A percentile compares a stretch with the other conserved stretches of the same genome.
Evolutionary conservation across 2,888 invertebrate species (phyloP).

Genomic region (Lucinisca nassula): DNA sequence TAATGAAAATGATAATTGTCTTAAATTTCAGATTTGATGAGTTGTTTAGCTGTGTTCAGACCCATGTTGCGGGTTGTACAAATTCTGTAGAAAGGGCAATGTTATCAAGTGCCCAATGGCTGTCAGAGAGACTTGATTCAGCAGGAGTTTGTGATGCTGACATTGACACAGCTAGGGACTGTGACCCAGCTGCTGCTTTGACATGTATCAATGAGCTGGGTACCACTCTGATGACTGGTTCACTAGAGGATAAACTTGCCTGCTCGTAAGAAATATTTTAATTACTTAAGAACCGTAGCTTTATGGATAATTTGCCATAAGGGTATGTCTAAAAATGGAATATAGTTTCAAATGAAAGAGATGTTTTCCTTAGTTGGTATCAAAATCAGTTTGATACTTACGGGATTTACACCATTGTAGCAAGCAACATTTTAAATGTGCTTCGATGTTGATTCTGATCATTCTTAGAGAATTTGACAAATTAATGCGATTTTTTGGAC

Average conservation of each 20-base stretch:
- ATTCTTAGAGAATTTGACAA: too few relatives aligned
- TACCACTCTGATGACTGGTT: not conserved
- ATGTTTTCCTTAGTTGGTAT: too few relatives aligned
- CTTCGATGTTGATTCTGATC: too few relatives aligned
- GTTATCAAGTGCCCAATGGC: conserved; percentile 48
- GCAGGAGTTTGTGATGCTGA: conserved; percentile 37
- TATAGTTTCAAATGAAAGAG: too few relatives aligned
- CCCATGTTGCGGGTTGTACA: conserved; percentile 37
- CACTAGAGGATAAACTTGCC: not conserved
- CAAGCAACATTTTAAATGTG: too few relatives aligned
- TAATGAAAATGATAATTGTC: too few relatives aligned
- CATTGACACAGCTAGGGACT: not conserved
- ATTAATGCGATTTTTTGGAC: too few relatives aligned
- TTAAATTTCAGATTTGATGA: not conserved
- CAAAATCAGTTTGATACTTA: too few relatives aligned
- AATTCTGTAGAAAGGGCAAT: not conserved
- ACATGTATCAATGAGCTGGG: conserved; percentile 47
- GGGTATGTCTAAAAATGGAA: too few relatives aligned
- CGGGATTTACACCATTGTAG: too few relatives aligned
- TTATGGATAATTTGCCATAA: too few relatives aligned
- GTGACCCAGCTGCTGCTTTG: conserved; percentile 45
- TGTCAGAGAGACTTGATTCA: conserved; percentile 34
- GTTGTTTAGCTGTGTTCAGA: conserved; percentile 31
- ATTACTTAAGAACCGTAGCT: too few relatives aligned
- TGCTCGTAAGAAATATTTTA: conserved; percentile 62